Evolutionary conservation across 2,888 invertebrate genomes (phyloP).

Genomic region (Philereme transversata): DNA sequence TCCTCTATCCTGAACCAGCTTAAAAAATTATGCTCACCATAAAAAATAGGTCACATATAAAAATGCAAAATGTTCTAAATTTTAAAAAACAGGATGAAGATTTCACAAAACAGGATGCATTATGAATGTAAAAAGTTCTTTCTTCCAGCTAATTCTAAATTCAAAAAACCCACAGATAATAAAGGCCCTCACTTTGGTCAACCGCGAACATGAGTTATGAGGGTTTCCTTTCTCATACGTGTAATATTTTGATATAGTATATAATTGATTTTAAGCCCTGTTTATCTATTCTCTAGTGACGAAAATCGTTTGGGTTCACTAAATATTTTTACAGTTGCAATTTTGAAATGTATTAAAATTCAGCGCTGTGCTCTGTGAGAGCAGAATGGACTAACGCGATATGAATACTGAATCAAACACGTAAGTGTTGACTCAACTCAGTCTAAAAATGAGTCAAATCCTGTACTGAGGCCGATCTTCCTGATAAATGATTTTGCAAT

Average conservation of each 20-base stretch:
- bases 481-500: conserved; percentile 22
- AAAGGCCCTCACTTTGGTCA: neutral
- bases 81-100: too few species aligned
- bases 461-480: conserved; percentile 26
- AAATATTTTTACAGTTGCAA: conserved; percentile 7
- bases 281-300: neutral
- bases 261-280: neutral
- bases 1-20: too few species aligned
- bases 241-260: neutral
- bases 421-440: conserved; percentile 23
- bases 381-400: conserved; percentile 23
- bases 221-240: neutral
- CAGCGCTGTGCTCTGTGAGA: conserved; percentile 37
- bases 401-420: conserved; percentile 30
- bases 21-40: too few species aligned
- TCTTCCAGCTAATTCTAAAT: too few species aligned
- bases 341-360: conserved; percentile 45
- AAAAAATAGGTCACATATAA: too few species aligned
- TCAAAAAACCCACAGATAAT: neutral
- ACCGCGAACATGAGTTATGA: neutral
- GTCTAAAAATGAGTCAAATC: conserved; percentile 32
- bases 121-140: too few species aligned
- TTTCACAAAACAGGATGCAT: too few species aligned
- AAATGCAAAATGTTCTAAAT: too few species aligned
- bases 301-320: neutral